phyloP scores from a whole-genome alignment of 2,797 vertebrate genomes.

The Lepidocolaptes lacrymiger region DNA sequence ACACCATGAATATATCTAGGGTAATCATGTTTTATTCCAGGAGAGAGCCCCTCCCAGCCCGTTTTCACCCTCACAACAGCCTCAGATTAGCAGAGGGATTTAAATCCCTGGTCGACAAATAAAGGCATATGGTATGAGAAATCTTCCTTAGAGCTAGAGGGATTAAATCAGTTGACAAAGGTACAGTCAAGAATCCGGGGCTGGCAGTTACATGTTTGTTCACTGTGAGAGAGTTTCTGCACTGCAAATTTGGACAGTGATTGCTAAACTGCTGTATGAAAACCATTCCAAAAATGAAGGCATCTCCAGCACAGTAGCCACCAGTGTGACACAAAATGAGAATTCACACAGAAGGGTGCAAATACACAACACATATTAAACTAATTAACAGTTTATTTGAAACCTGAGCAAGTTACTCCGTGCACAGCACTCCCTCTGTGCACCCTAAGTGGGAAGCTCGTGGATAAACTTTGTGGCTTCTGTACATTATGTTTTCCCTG shows the following conservation, averaged over 20 bases:
- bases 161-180: slow-evolving; percentile 9
- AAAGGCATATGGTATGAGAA: slow-evolving; percentile 42
- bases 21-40: background rate
- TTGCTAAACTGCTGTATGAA: background rate
- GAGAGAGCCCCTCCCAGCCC: background rate
- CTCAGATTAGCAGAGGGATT: slow-evolving; percentile 3
- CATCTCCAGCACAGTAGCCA: background rate
- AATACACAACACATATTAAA: background rate
- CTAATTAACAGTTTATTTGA: background rate
- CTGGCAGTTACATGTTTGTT: background rate
- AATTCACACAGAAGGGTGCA: background rate
- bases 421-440: background rate
- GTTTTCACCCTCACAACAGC: background rate
- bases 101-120: slow-evolving; percentile 7
- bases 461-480: background rate
- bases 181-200: background rate
- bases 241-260: background rate
- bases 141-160: background rate
- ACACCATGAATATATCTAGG: background rate
- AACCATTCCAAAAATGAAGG: background rate
- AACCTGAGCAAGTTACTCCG: background rate
- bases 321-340: accelerated
- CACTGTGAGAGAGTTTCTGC: background rate
- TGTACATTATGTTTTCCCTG: background rate
- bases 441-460: background rate